Evolutionary conservation across 2,113 vertebrate species (phyloP).

Genomic region (Semnornis frantzii): DNA sequence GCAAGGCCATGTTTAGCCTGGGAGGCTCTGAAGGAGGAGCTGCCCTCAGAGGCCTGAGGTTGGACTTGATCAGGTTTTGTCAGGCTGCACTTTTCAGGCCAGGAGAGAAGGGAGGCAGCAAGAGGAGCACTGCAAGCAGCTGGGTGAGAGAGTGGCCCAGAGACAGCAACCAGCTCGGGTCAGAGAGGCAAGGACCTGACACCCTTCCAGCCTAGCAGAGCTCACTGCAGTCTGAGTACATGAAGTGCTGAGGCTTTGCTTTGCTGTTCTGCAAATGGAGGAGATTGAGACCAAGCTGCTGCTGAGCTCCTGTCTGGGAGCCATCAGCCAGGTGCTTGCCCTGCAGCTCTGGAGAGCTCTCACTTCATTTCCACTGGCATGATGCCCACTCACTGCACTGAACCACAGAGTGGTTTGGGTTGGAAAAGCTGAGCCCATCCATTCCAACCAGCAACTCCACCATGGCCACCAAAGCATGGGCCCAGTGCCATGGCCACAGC

Average conservation of each 20-base stretch:
- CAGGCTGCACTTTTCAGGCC: not conserved
- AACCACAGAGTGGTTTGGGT: not conserved
- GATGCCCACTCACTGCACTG: not conserved
- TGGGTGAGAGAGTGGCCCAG: not conserved
- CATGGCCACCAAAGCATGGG: too few species aligned
- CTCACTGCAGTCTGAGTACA: not conserved
- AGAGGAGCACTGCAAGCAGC: not conserved
- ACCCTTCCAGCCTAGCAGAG: not conserved
- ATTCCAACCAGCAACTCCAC: too few species aligned
- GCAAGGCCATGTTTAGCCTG: not conserved
- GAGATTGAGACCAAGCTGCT: not conserved
- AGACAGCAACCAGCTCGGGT: not conserved
- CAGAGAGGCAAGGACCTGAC: not conserved
- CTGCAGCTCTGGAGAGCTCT: not conserved
- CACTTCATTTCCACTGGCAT: not conserved
- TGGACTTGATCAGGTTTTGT: not conserved
- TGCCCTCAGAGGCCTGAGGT: not conserved
- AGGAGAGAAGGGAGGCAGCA: not conserved
- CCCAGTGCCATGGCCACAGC: too few species aligned
- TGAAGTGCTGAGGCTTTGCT: not conserved
- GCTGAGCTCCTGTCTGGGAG: not conserved
- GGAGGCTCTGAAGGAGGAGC: not conserved
- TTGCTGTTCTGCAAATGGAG: not conserved
- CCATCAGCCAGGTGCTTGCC: not conserved
- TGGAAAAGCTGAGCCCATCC: not conserved